Conservation (phyloP, 2,888 invertebrate species). For the Lycia hirtaria region DNA sequence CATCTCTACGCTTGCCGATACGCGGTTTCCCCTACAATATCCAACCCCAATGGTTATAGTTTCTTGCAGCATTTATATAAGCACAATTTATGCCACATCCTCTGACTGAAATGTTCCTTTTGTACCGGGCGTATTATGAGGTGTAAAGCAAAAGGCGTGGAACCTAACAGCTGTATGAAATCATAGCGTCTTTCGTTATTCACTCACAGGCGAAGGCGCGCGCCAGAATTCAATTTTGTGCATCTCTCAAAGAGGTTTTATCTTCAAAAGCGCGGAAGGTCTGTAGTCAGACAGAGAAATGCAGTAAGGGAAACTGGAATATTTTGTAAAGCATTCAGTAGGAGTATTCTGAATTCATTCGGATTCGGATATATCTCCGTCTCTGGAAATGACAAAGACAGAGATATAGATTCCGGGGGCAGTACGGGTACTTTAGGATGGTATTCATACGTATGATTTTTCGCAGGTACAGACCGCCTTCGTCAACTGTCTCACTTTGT, state of each 20-base stretch:
- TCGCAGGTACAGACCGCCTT: too few species aligned
- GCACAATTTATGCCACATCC: not conserved
- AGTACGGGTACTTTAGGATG: too few species aligned
- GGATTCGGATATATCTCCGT: too few species aligned
- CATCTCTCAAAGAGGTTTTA: conserved; percentile 51
- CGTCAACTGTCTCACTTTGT: too few species aligned
- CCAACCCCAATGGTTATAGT: too few species aligned
- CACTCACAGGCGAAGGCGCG: conserved; percentile 12
- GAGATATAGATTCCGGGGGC: too few species aligned
- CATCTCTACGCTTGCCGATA: too few species aligned
- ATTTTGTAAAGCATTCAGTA: too few species aligned
- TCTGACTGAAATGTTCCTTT: not conserved
- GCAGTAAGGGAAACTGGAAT: not conserved
- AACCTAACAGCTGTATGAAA: conserved; percentile 31
- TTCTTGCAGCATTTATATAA: not conserved
- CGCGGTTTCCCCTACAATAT: too few species aligned
- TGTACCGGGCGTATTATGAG: not conserved
- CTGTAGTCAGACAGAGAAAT: not conserved
- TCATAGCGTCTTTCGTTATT: conserved; percentile 33
- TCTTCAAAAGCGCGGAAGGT: conserved; percentile 33
- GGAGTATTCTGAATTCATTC: too few species aligned
- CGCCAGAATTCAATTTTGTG: conserved; percentile 52
- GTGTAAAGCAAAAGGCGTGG: not conserved
- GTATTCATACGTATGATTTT: too few species aligned
- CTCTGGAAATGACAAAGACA: too few species aligned